Percentiles rank a stretch among this genome's conserved stretches.
Conservation (phyloP, 2,888 invertebrate species). For the Pteria penguin region DNA sequence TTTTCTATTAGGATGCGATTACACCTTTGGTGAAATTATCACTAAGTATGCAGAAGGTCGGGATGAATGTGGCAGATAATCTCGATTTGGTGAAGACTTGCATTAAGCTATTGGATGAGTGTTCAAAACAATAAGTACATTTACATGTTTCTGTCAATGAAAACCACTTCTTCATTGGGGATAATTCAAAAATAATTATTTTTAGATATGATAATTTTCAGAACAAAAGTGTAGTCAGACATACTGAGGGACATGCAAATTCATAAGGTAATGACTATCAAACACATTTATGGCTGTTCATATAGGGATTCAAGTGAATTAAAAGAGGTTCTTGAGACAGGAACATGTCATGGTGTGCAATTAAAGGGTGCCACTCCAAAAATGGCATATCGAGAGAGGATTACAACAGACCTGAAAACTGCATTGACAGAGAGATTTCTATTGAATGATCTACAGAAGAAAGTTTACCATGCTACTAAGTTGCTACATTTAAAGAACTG, state of each 20-base stretch:
- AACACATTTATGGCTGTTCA: neutral
- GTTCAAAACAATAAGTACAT: neutral
- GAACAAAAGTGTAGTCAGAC: neutral
- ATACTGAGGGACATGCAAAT: neutral
- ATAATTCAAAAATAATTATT: neutral
- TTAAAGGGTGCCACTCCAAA: neutral
- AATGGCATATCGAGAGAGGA: constrained; percentile 1
- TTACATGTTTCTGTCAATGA: neutral
- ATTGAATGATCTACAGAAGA: neutral
- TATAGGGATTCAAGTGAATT: neutral
- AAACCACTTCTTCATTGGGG: neutral
- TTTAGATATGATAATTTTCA: neutral
- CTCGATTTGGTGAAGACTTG: neutral
- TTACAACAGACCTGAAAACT: neutral
- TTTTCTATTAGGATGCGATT: neutral
- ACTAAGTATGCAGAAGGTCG: neutral
- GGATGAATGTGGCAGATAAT: neutral
- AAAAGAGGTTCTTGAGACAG: neutral
- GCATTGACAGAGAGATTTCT: constrained; percentile 7
- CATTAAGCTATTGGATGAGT: neutral
- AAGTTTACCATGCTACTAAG: constrained; percentile 1
- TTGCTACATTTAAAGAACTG: constrained; percentile 14
- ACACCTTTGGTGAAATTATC: neutral
- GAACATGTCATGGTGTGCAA: neutral
- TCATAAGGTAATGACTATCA: neutral